Conservation (phyloP, 2,113 vertebrate species). For the Tragelaphus imberbis region DNA sequence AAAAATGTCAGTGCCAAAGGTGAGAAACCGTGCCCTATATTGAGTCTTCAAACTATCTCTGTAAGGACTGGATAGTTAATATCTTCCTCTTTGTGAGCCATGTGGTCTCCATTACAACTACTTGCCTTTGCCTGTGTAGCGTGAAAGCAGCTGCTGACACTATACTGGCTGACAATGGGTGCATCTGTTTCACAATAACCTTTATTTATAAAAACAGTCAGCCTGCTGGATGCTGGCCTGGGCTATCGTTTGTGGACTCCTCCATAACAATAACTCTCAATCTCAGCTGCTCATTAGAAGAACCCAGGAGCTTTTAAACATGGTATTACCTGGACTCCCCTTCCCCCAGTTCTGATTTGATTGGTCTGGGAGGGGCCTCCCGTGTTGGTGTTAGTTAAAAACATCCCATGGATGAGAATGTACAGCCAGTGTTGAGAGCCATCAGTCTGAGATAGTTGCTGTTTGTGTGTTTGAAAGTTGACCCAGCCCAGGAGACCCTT, state of each 20-base stretch:
- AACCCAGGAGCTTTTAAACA: background rate
- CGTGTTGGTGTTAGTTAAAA: background rate
- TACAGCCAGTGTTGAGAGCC: background rate
- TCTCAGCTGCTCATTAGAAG: background rate
- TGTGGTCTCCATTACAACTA: background rate
- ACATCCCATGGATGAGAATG: background rate
- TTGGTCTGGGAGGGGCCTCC: background rate
- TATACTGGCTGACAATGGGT: background rate
- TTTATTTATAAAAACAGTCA: background rate
- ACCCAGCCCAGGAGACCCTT: background rate
- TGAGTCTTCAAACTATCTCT: background rate
- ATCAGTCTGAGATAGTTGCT: background rate
- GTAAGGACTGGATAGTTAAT: background rate
- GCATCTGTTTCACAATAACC: background rate
- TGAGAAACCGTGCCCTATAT: background rate
- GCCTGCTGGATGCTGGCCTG: background rate
- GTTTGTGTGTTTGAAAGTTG: conserved; percentile 30
- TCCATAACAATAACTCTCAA: background rate
- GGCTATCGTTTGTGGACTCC: background rate
- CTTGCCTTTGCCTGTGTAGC: background rate
- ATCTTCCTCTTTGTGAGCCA: background rate
- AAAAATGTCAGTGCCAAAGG: background rate
- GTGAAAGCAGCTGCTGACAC: background rate
- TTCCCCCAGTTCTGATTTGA: background rate
- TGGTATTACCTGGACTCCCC: background rate